A percentile compares a stretch with the other conserved stretches of the same genome.
phyloP scores from a whole-genome alignment of 1,140 invertebrate species.

The Augochlora pura region DNA sequence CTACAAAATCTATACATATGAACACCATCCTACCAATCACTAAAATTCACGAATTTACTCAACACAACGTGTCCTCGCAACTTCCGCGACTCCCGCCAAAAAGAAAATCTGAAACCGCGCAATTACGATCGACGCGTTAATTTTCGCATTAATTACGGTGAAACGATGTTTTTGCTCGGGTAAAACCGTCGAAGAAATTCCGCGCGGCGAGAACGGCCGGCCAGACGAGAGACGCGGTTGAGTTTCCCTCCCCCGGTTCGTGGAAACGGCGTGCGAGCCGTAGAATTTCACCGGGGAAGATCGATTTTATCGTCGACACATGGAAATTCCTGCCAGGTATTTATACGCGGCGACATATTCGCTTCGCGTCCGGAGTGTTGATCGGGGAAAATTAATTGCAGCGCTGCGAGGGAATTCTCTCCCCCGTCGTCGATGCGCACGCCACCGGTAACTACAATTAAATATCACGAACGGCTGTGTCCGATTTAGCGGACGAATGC shows the following conservation, averaged over 20 bases:
- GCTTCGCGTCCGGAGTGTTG: slow-evolving; percentile 17
- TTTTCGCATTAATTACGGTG: too few species aligned
- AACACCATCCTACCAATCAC: too few species aligned
- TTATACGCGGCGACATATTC: slow-evolving; percentile 6
- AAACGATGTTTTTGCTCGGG: too few species aligned
- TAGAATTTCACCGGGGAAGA: neutral
- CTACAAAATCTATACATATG: too few species aligned
- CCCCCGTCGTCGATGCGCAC: slow-evolving; percentile 33
- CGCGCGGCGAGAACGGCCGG: too few species aligned
- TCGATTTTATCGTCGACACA: neutral
- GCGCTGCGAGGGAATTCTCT: slow-evolving; percentile 42
- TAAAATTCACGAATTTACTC: too few species aligned
- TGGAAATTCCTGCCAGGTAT: slow-evolving; percentile 9
- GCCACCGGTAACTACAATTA: slow-evolving; percentile 49
- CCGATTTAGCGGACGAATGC: slow-evolving; percentile 29
- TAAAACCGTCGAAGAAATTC: too few species aligned
- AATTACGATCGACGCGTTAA: too few species aligned
- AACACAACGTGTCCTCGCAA: too few species aligned
- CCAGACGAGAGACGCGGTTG: neutral
- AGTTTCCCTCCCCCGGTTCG: too few species aligned
- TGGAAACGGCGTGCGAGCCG: neutral
- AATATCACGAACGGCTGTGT: slow-evolving; percentile 43
- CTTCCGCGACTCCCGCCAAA: too few species aligned
- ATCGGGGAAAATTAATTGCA: slow-evolving; percentile 51
- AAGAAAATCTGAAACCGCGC: too few species aligned